These are phyloP conservation scores for Mungos mungo DNA, from an alignment of 2,113 vertebrate genomes.

Conservation along the genomic window DNA sequence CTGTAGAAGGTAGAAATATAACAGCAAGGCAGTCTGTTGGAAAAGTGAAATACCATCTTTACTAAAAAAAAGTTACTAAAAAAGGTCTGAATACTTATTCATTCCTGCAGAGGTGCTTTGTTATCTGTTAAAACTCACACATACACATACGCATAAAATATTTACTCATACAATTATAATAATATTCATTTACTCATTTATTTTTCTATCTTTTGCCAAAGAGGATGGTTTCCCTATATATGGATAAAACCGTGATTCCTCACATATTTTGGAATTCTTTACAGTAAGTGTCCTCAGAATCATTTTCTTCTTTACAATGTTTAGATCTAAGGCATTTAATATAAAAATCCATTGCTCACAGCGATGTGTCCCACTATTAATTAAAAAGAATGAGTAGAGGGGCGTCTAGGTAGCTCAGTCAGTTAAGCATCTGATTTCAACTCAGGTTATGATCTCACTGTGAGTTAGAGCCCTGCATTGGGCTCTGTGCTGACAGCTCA, in stretches of 20 bases:
- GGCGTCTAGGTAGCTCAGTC: no score
- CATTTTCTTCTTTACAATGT: background rate
- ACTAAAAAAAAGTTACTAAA: background rate
- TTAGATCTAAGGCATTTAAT: slow-evolving; percentile 5
- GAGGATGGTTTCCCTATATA: background rate
- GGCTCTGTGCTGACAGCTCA: no score
- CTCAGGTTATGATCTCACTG: no score
- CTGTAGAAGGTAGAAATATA: background rate
- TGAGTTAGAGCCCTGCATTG: no score
- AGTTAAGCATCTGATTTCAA: no score
- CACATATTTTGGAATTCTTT: slow-evolving; percentile 26
- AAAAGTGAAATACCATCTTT: background rate
- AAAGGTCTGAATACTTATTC: background rate
- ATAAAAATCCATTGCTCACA: slow-evolving; percentile 15
- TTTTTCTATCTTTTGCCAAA: slow-evolving; percentile 27
- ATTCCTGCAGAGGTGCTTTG: background rate
- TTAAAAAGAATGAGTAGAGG: background rate
- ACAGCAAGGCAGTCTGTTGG: background rate
- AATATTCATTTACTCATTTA: slow-evolving; percentile 3
- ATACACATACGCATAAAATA: background rate
- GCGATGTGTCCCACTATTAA: background rate
- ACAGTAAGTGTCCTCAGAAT: background rate
- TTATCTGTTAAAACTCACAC: background rate
- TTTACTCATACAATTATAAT: slow-evolving; percentile 15
- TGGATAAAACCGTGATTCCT: background rate